Base-by-base conservation (phyloP, 2,888 invertebrate genomes). In the Polydrusus cervinus region DNA sequence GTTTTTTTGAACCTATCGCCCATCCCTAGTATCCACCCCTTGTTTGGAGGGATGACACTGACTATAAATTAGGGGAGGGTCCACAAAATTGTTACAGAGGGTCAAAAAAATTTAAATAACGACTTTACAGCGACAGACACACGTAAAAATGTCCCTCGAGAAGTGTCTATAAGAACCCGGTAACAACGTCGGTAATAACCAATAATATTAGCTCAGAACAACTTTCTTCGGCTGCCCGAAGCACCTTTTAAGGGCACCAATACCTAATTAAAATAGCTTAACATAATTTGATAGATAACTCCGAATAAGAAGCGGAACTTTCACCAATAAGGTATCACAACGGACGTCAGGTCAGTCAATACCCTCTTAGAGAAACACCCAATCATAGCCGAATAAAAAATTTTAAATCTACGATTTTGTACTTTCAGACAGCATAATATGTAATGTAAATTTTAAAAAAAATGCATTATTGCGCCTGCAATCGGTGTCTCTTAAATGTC, bases 331-430 rank as follows among this genome's bases (percentile, higher is more conserved):
- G 49, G 49, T 51, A 51, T 18, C 3, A 18, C 49, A 18, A 20
- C 9, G 43, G 9, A 43, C 43, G 43, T 43, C 43, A 43, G 49
- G 43, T 43, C 43, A 43, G 49, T 51, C 49, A 51, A 51, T 51
- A 51, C 49, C 49, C 49, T 51, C n/a, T 51, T 18, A 51, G 6
- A 16, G 18, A 16, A 51, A 51, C 49, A 51, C 49, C 18, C 49
- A 10, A 51, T 51, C 49, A 18, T 18, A 18, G 1, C 16, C 6
- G 20, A 18, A 18, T 51, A 51, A 6, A 18, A 51, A 51, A 3
- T 16, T 16, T 0, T 25, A 1, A 16, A 51, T 11, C 20, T 20
- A 51, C 14, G 49, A 51, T 16, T 18, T 51, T 11, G 18, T 51
- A 51, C 16, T 3, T 11, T 16, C 20, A 51, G 49, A 51, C 8